Evolutionary conservation across 1,140 invertebrate genomes (phyloP), one percentile per base, ranked within the genome.

Genomic region (Caenorhabditis brenneri): DNA sequence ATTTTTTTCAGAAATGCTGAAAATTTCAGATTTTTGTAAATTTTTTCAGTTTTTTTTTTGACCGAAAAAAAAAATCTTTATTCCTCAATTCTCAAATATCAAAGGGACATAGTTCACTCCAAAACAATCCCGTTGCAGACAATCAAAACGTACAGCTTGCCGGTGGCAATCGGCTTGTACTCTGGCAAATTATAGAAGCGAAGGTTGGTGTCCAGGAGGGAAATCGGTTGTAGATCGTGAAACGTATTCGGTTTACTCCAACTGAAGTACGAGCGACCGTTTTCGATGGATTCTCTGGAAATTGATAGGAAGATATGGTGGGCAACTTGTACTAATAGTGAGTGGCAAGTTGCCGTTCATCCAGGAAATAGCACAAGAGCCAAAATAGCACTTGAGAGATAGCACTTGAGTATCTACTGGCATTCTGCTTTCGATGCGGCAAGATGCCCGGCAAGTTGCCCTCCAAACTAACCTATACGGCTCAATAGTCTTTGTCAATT

Each of bases 121-220:
- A 42, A 5, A 42, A 42, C 5, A 42, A 42, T 42, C 12, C 65
- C 65, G 15, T 39, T 7, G 24, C 65, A n/a, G 33, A 46, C n/a
- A 5, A 42, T 16, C 9, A 74, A 15, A 24, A 74, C 22, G 29
- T 24, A 74, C 36, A 74, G 16, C 15, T 24, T 74, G n/a, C 65
- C 65, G 15, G 19, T 10, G 10, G 7, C 9, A n/a, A 74, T 12
- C 22, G 65, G 36, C 12, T 74, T 42, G 36, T 74, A 74, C 5
- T 10, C 65, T 1, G 36, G 9, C 0, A 74, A 46, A 46, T 74
- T 29, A 42, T 74, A 74, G 36, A 74, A 74, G n/a, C 65, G 65
- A 46, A 74, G 65, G n/a, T 74, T 74, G n/a, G 65, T 74, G 65
- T 74, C 65, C 22, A 24, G 42, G 2, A 74, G 19, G 12, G 65